phyloP scores from a whole-genome alignment of 2,888 invertebrate genomes.

The Bellardia pandia region DNA sequence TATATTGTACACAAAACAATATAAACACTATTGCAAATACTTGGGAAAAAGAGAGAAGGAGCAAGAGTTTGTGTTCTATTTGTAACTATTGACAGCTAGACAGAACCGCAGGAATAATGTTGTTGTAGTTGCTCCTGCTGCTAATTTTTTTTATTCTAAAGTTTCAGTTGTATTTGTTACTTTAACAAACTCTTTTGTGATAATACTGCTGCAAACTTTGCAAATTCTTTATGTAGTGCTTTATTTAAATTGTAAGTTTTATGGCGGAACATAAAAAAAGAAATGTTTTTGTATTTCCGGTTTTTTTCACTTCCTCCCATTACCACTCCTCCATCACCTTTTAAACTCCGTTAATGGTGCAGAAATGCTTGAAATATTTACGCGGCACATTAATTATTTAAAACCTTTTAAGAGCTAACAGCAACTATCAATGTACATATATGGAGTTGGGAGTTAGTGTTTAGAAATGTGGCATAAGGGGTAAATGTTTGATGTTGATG shows the following conservation, averaged over 20 bases:
- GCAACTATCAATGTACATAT: background rate
- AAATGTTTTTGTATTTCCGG: slow-evolving; percentile 62
- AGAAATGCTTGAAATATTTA: slow-evolving; percentile 59
- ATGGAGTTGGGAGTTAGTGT: background rate
- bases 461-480: background rate
- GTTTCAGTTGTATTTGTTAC: slow-evolving; percentile 25
- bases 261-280: slow-evolving; percentile 5
- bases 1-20: background rate
- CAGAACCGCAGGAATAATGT: slow-evolving; percentile 75
- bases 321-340: slow-evolving; percentile 1
- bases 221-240: slow-evolving; percentile 20
- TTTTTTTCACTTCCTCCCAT: slow-evolving; percentile 35
- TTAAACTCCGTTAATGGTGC: slow-evolving; percentile 41
- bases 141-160: background rate
- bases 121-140: background rate
- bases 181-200: slow-evolving; percentile 9
- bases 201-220: slow-evolving; percentile 13
- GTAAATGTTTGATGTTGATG: too few relatives aligned
- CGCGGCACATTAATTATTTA: slow-evolving; percentile 61
- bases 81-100: slow-evolving; percentile 71
- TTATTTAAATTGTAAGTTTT: slow-evolving; percentile 52
- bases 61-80: background rate
- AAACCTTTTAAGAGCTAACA: slow-evolving; percentile 33
- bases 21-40: background rate
- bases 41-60: background rate